Conservation (phyloP, 2,888 invertebrate species). For the Tetragnatha montana region DNA sequence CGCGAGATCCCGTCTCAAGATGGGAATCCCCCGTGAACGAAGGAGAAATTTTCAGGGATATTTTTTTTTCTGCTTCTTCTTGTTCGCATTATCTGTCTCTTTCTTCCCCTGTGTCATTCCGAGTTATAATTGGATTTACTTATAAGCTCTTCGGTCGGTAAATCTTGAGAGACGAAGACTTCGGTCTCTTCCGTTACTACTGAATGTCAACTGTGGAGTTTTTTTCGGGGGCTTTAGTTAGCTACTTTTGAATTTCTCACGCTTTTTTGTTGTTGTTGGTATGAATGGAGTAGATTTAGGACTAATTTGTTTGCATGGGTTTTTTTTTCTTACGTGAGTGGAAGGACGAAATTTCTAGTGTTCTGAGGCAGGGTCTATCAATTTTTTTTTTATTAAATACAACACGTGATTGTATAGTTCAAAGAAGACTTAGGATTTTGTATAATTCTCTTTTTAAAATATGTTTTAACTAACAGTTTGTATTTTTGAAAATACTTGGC, state of each 20-base stretch:
- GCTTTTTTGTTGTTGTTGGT: neutral
- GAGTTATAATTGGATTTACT: neutral
- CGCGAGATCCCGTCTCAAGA: slow-evolving; percentile 14
- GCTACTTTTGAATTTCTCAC: neutral
- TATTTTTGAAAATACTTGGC: too few relatives aligned
- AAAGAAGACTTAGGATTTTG: too few relatives aligned
- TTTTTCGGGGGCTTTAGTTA: neutral
- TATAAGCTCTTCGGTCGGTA: neutral
- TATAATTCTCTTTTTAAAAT: too few relatives aligned
- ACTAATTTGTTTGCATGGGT: too few relatives aligned
- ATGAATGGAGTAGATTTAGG: too few relatives aligned
- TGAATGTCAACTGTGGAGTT: neutral
- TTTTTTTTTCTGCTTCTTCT: neutral
- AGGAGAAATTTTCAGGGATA: slow-evolving; percentile 49
- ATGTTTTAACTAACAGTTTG: too few relatives aligned
- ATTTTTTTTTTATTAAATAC: too few relatives aligned
- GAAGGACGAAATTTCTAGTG: too few relatives aligned
- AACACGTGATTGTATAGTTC: too few relatives aligned
- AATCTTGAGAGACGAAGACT: neutral
- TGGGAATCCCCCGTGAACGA: slow-evolving; percentile 50
- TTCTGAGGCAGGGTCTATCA: too few relatives aligned
- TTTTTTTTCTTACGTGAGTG: too few relatives aligned
- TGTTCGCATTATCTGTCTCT: slow-evolving; percentile 29
- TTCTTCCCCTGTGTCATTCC: neutral
- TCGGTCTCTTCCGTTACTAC: neutral